Evolutionary conservation across 2,888 invertebrate genomes (phyloP).

Genomic region (Lydus trimaculatus): DNA sequence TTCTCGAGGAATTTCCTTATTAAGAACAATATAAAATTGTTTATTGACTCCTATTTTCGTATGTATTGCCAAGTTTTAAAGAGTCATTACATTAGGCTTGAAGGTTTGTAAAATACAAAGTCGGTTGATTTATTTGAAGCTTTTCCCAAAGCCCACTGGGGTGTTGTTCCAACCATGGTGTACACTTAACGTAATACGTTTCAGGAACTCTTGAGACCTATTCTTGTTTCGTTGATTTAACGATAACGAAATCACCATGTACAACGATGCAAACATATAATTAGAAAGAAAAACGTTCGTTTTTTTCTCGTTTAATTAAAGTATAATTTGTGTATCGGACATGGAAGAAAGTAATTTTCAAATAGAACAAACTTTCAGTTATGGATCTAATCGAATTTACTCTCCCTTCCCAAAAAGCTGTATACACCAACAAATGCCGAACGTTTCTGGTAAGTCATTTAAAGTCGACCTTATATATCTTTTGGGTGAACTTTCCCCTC

Average conservation of each 20-base stretch:
- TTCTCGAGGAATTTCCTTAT: not conserved
- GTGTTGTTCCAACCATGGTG: not conserved
- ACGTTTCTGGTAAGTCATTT: not conserved
- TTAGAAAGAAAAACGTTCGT: not conserved
- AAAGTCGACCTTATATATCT: conserved; percentile 11
- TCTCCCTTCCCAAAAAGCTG: not conserved
- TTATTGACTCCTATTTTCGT: not conserved
- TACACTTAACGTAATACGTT: not conserved
- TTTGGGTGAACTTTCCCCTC: conserved; percentile 6
- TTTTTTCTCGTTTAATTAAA: not conserved
- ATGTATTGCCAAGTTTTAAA: not conserved
- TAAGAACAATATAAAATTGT: not conserved
- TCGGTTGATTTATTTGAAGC: not conserved
- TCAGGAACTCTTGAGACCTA: not conserved
- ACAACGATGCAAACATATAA: not conserved
- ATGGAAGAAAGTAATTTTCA: not conserved
- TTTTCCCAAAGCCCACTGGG: not conserved
- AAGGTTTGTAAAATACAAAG: not conserved
- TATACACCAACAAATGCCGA: not conserved
- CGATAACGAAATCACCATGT: not conserved
- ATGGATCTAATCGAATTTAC: not conserved
- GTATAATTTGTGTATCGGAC: not conserved
- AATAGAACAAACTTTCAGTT: not conserved
- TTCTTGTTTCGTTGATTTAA: conserved; percentile 10
- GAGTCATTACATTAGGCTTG: not conserved